Evolutionary conservation across 2,113 vertebrate species (phyloP), one percentile per base, ranked within the genome.

Genomic region (Chaenogobius annularis): DNA sequence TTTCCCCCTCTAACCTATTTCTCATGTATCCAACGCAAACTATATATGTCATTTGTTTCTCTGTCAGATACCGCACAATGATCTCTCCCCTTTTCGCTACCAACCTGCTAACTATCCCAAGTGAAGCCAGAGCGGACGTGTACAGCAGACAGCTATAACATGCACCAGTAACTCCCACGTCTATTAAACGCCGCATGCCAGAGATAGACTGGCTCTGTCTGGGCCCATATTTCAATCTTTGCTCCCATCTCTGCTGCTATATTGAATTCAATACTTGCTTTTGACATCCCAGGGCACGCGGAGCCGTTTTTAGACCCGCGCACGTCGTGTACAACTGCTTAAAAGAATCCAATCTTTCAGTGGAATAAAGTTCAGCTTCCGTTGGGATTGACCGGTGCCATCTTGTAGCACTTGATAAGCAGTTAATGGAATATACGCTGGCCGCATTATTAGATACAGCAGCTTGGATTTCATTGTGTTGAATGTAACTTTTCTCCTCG

Each of bases 151-250:
- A 68, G 50, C 74, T 63, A 83, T 88, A 88, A 85, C 77, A 70
- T 73, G 83, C 80, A 78, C 70, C 74, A 73, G 73, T 72, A 35
- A 74, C 48, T 85, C 82, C 61, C 19, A 68, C 56, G 5, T 72
- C 73, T 76, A 75, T 80, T 81, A 79, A 85, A 85, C 70, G 63
- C 61, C 58, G 5, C 70, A 65, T 76, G 75, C 75, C 69, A 86
- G 80, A 73, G 78, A 80, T 67, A 67, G 73, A 73, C 67, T 5
- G 72, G 66, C 76, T 77, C 70, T 50, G 75, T 68, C 79, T 67
- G 72, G 77, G 77, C 79, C 80, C 75, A 73, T 81, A 81, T 84
- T 85, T 83, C 88, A 81, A 62, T 43, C 75, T 78, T 65, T 79
- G 72, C 62, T 74, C 85, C 58, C 77, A 84, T 81, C 87, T 69